Conservation (phyloP, 2,113 vertebrate species). For the Pseudopodoces humilis region DNA sequence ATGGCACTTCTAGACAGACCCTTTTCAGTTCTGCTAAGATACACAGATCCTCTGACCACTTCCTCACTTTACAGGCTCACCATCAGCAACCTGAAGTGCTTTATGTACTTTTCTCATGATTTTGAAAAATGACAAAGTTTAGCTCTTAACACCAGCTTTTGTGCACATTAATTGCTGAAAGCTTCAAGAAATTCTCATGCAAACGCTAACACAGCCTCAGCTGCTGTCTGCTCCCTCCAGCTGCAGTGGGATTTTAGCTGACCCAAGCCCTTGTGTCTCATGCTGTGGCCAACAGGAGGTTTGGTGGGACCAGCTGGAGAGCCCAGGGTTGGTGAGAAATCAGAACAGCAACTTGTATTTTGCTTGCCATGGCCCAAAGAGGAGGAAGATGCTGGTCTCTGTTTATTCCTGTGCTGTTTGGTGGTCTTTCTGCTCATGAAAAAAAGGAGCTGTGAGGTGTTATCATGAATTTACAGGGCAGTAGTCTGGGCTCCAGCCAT, state of each 20-base stretch:
- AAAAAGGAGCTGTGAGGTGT: not conserved
- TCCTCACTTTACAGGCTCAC: not conserved
- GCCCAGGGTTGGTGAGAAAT: not conserved
- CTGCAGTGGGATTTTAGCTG: not conserved
- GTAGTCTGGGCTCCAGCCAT: not conserved
- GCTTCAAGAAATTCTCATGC: not conserved
- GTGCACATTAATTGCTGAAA: not conserved
- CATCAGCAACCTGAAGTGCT: not conserved
- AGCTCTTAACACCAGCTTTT: not conserved
- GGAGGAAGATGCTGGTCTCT: not conserved
- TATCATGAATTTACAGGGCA: not conserved
- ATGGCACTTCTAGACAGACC: not conserved
- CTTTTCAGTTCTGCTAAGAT: not conserved
- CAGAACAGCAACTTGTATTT: not conserved
- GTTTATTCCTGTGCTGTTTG: not conserved
- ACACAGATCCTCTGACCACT: not conserved
- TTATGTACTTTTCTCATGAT: not conserved
- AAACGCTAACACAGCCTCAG: not conserved
- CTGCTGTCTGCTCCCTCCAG: not conserved
- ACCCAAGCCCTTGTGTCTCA: accelerated
- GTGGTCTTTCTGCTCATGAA: not conserved
- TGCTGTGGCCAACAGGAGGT: accelerated
- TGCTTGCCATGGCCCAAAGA: not conserved
- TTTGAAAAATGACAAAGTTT: not conserved
- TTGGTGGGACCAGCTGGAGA: not conserved